Evolutionary conservation across 2,888 invertebrate genomes (phyloP).

Genomic region (Stegana nigrithorax): DNA sequence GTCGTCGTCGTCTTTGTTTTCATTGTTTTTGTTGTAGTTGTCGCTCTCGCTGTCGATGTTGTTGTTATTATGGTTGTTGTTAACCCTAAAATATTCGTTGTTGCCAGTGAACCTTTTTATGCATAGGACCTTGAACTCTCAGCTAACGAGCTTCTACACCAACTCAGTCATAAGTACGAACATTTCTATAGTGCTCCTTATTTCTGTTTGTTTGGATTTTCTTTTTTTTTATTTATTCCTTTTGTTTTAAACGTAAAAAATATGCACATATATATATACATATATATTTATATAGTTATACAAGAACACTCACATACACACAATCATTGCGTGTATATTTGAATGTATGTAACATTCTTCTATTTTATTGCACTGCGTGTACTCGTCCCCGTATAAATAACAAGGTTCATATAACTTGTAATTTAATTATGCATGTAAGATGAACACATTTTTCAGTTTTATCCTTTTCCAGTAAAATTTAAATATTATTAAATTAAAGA

Average conservation of each 20-base stretch:
- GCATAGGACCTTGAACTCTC: slow-evolving; percentile 46
- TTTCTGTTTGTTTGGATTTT: neutral
- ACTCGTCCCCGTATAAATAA: neutral
- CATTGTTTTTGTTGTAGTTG: slow-evolving; percentile 20
- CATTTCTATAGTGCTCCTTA: neutral
- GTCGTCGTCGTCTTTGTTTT: slow-evolving; percentile 42
- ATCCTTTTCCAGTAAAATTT: too few relatives aligned
- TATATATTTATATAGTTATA: neutral
- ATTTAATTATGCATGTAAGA: neutral
- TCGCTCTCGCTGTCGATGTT: neutral
- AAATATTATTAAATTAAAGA: too few relatives aligned
- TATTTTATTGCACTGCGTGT: too few relatives aligned
- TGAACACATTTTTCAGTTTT: neutral
- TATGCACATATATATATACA: neutral
- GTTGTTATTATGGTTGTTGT: too few relatives aligned
- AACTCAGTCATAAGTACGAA: neutral
- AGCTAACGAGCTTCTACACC: slow-evolving; percentile 36
- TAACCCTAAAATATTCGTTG: neutral
- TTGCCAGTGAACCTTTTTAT: slow-evolving; percentile 41
- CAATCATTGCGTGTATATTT: neutral
- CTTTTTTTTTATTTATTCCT: neutral
- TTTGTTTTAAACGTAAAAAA: neutral
- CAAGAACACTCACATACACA: neutral
- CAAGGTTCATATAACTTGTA: slow-evolving; percentile 1
- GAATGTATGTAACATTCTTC: too few relatives aligned